Evolutionary conservation across 2,113 vertebrate genomes (phyloP), one percentile per base, ranked within the genome.

Genomic region (Microtus oregoni): DNA sequence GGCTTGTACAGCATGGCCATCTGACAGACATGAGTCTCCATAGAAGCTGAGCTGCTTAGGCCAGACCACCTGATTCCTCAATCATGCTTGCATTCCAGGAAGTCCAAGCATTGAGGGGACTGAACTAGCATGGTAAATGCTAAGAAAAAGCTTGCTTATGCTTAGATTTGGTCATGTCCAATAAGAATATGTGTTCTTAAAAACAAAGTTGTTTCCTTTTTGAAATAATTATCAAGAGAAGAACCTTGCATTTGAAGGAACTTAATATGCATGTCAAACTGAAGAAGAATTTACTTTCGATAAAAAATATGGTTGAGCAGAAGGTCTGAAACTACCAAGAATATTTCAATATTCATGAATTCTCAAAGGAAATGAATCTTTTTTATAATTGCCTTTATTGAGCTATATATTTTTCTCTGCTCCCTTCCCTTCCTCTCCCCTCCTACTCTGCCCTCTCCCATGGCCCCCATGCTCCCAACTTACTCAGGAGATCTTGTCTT

Each of bases 291-390:
- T 97, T 73, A 61, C 11, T 92, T 79, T 68, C n/a, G 24, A 82
- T 86, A 26, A 88, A 89, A 89, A 89, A 89, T 89, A 55, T 1
- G 12, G 22, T 65, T 96, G 44, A 92, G 50, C 50, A 89, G 41
- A 92, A 96, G 77, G 38, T 12, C 44, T 35, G 7, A 35, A 73
- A 44, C n/a, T 38, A 91, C 61, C 76, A 24, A 87, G 85, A 93
- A 75, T 90, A 67, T 90, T 86, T 85, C 20, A 47, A 7, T 88
- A 79, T 83, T 93, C 41, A 55, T 75, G 17, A 94, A 95, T 61
- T 96, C 81, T 94, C 52, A 92, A 73, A 89, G 14, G 75, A 89
- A 93, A 76, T n/a, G 44, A 52, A 87, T 24, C 67, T 70, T 87
- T 20, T 58, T 58, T 58, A 20, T 58, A 58, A 58, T 58, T 58